phyloP scores from a whole-genome alignment of 2,797 vertebrate species.

The Aeoliscus strigatus region DNA sequence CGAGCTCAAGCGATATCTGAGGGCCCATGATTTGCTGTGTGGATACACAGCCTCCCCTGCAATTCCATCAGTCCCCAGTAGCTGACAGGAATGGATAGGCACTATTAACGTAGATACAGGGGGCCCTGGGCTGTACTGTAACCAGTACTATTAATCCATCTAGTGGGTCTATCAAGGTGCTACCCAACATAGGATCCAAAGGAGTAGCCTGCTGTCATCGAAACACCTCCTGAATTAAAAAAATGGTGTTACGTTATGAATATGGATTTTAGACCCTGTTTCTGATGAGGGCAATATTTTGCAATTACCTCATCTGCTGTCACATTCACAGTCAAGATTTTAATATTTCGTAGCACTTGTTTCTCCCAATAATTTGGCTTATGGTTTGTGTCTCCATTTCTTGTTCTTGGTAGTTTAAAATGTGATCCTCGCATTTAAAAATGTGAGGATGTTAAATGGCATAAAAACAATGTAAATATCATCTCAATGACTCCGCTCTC shows the following conservation, averaged over 20 bases:
- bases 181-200: constrained; percentile 57
- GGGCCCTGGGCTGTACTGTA: constrained; percentile 71
- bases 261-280: constrained; percentile 6
- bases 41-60: constrained; percentile 69
- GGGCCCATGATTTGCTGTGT: constrained; percentile 62
- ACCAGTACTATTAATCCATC: constrained; percentile 82
- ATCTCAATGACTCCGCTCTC: constrained; percentile 53
- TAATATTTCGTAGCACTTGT: no score
- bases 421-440: constrained; percentile 17
- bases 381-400: not conserved
- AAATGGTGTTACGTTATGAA: constrained; percentile 40
- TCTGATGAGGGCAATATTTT: not conserved
- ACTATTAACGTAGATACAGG: constrained; percentile 77
- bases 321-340: constrained; percentile 3
- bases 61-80: constrained; percentile 75
- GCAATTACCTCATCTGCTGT: constrained; percentile 12
- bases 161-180: constrained; percentile 73
- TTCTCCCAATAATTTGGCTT: not conserved
- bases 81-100: constrained; percentile 81
- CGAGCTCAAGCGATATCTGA: constrained; percentile 60
- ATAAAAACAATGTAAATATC: constrained; percentile 51
- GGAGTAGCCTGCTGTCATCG: constrained; percentile 50
- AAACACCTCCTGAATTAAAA: constrained; percentile 45
- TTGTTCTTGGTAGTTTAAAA: constrained; percentile 10
- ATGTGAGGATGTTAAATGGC: constrained; percentile 33